Evolutionary conservation across 2,888 invertebrate species (phyloP), one percentile per base, ranked within the genome.

Genomic region (Ochropleura leucogaster): DNA sequence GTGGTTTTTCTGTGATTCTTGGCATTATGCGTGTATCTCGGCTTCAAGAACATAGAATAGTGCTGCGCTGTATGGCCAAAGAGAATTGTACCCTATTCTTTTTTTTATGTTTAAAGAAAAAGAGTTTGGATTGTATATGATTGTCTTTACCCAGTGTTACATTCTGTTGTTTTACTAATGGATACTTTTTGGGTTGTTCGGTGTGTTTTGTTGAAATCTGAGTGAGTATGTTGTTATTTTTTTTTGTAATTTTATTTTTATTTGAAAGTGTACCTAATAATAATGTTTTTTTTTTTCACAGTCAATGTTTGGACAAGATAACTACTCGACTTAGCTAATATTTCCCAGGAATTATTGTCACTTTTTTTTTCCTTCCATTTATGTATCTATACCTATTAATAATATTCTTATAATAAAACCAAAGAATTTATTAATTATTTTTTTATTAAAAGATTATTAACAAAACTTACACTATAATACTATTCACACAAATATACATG

Each of bases 271-370:
- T 30, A 46, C n/a, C 12, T 46, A 30, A 51, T 55, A 72, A 30
- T 68, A 42, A 63, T 69, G 6, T n/a, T 30, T 47, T 65, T 82
- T 91, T 93, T 91, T 90, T 96, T 14, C 62, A 89, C 96, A 96
- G 96, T 94, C 95, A 76, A 94, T 94, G 93, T 95, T 95, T 90
- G 96, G 96, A 86, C 89, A 95, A 78, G 96, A 96, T 69, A 96
- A 96, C 94, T 96, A 93, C 95, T 77, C 84, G 80, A 93, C 85
- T 68, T 94, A 92, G 77, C 60, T 74, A 65, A 77, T 74, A 67
- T 74, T 68, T 74, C 68, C 46, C 53, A 63, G 9, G 46, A 71
- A 65, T 67, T 63, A 78, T 84, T 84, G 85, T 84, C 74, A 83
- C 64, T 81, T 85, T 80, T 88, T 68, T 68, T 79, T 68, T 82